Evolutionary conservation across 2,797 vertebrate species (phyloP).

Genomic region (Melanotaenia pygmaea): DNA sequence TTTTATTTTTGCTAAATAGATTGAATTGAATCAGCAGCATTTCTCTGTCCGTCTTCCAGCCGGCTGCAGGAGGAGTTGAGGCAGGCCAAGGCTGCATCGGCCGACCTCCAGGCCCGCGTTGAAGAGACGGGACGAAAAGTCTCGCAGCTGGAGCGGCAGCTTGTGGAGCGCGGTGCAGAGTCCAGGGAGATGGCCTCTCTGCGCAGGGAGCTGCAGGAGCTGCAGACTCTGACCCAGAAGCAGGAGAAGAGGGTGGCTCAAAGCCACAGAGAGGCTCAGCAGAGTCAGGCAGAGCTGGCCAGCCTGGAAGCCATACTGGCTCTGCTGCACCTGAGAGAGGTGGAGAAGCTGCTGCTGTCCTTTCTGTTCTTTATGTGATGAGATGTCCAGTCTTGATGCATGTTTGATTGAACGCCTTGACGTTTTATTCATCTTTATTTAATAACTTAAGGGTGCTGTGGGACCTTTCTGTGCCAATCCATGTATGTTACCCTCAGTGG

Average conservation of each 20-base stretch:
- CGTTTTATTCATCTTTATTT: background rate
- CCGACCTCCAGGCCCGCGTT: slow-evolving; percentile 79
- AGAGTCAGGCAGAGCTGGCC: slow-evolving; percentile 80
- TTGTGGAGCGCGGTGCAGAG: slow-evolving; percentile 74
- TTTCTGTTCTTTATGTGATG: slow-evolving; percentile 11
- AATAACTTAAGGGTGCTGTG: slow-evolving; percentile 53
- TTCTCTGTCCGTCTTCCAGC: slow-evolving; percentile 59
- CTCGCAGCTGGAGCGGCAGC: slow-evolving; percentile 80
- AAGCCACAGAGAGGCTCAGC: slow-evolving; percentile 81
- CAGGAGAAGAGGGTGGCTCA: slow-evolving; percentile 80
- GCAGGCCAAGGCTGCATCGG: slow-evolving; percentile 70
- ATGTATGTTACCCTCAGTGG: slow-evolving; percentile 70
- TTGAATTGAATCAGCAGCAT: background rate
- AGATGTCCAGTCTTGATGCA: background rate
- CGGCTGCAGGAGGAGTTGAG: slow-evolving; percentile 81
- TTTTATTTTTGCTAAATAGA: background rate
- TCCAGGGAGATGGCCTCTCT: slow-evolving; percentile 78
- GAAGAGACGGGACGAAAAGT: slow-evolving; percentile 75
- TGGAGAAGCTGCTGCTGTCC: slow-evolving; percentile 9
- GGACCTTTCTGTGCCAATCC: slow-evolving; percentile 67
- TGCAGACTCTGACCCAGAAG: slow-evolving; percentile 72
- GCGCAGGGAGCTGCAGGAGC: slow-evolving; percentile 81
- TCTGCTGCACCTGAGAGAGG: slow-evolving; percentile 80
- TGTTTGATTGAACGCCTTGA: background rate
- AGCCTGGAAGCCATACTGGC: slow-evolving; percentile 82